phyloP scores from a whole-genome alignment of 2,888 invertebrate genomes.

The Trissolcus japonicus region DNA sequence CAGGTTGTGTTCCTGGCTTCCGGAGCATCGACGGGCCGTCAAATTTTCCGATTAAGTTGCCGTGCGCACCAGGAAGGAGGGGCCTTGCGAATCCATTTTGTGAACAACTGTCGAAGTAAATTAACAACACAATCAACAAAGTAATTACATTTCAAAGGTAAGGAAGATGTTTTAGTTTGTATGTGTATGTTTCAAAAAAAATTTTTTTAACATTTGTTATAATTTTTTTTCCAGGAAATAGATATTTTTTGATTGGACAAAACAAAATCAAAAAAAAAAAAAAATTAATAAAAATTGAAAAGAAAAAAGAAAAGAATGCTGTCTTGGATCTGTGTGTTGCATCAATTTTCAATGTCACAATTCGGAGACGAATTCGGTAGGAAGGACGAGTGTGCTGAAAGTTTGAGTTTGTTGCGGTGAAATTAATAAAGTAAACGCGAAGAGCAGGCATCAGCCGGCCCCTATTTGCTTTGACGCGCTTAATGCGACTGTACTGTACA shows the following conservation, averaged over 20 bases:
- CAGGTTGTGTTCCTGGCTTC: slow-evolving; percentile 43
- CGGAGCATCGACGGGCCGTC: slow-evolving; percentile 45
- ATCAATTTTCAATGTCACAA: slow-evolving; percentile 16
- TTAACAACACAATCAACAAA: slow-evolving; percentile 42
- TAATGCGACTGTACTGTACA: slow-evolving; percentile 43
- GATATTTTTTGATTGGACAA: not conserved
- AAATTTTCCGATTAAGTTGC: slow-evolving; percentile 53
- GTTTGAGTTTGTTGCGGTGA: slow-evolving; percentile 43
- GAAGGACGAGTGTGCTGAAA: slow-evolving; percentile 34
- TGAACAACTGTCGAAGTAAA: slow-evolving; percentile 51
- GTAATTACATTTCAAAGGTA: slow-evolving; percentile 3
- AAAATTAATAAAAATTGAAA: not conserved
- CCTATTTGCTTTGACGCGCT: slow-evolving; percentile 51
- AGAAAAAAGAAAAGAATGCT: not conserved
- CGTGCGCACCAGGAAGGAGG: slow-evolving; percentile 39
- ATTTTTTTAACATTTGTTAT: not conserved
- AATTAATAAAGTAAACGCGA: slow-evolving; percentile 56
- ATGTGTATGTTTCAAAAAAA: not conserved
- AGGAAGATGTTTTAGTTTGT: slow-evolving; percentile 17
- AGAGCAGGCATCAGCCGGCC: slow-evolving; percentile 41
- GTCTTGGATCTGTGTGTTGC: slow-evolving; percentile 3
- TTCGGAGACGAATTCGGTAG: slow-evolving; percentile 3
- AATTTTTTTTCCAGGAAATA: not conserved
- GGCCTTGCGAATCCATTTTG: slow-evolving; percentile 42
- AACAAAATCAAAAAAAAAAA: not conserved